Evolutionary conservation across 2,888 invertebrate species (phyloP).

Genomic region (Nymphalis polychloros): DNA sequence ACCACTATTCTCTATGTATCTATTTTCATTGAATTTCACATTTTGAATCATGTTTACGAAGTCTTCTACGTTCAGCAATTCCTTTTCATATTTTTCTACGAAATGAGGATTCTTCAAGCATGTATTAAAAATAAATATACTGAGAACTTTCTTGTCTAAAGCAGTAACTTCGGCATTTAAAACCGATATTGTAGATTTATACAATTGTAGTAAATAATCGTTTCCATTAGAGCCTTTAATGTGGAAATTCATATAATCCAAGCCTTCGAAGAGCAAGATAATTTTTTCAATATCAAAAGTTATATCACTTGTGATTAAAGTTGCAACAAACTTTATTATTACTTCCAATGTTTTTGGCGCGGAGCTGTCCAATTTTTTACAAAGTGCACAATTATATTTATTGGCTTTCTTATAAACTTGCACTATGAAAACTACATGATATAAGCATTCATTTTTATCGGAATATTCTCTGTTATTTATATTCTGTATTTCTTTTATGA

Average conservation of each 20-base stretch:
- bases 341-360: conserved; percentile 49
- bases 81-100: conserved; percentile 46
- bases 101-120: conserved; percentile 47
- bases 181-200: conserved; percentile 52
- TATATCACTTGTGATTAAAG: conserved; percentile 52
- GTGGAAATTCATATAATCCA: conserved; percentile 40
- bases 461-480: conserved; percentile 59
- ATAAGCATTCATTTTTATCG: conserved; percentile 54
- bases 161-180: conserved; percentile 51
- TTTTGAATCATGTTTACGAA: conserved; percentile 48
- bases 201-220: conserved; percentile 51
- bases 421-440: conserved; percentile 55
- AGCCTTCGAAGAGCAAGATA: conserved; percentile 47
- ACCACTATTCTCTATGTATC: conserved; percentile 55
- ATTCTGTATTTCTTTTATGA: conserved; percentile 51
- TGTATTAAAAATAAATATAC: conserved; percentile 53
- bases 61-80: conserved; percentile 51
- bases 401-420: conserved; percentile 50
- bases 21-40: conserved; percentile 43
- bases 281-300: conserved; percentile 50
- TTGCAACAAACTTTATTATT: conserved; percentile 53
- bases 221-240: conserved; percentile 40
- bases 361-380: conserved; percentile 40
- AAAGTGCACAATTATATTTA: conserved; percentile 29
- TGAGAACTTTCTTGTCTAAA: conserved; percentile 54